Evolutionary conservation across 2,888 invertebrate genomes (phyloP), one percentile per base, ranked within the genome.

Genomic region (Mantis religiosa): DNA sequence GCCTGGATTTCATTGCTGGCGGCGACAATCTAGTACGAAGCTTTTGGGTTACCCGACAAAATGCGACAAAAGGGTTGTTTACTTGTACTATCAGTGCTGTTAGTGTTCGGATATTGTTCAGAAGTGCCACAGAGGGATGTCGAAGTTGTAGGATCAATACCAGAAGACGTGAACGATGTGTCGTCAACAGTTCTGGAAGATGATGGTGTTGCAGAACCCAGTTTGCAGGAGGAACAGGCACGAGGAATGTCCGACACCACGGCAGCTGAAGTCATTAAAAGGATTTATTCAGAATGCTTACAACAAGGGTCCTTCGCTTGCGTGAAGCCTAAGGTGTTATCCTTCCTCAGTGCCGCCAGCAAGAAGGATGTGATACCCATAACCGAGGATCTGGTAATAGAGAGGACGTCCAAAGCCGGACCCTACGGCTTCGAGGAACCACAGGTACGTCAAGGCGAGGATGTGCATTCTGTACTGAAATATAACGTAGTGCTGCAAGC

Each of bases 301-400:
- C 95, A 95, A 92, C 95, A 96, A 91, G 95, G 96, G 91, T 96
- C 96, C 83, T 94, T 96, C 90, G 94, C 95, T 91, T 97, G 97
- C 93, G 96, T 96, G 88, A 96, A 96, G 92, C 97, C 97, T 14
- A 97, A 97, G 93, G 95, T 97, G 85, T 93, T 97, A 92, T 94
- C 95, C 91, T 97, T 97, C 96, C 94, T 97, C 91, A 96, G 95
- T 91, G 94, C 95, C 90, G 96, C 96, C 4, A 93, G 95, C 28
- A 94, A 95, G 91, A 94, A 96, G 91, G 96, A 96, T 89, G 95
- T 95, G 92, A 96, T 97, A 91, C 95, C 94, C 90, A 95, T 97
- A 90, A 97, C 97, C 9, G 95, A 97, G n/a, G 96, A 97, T 92
- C 94, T 97, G 89, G 94, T 96, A 25, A 95, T 97, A 90, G 94